Evolutionary conservation across 64 coral and sea anemone species (phyloP), one percentile per base, ranked within the genome.

Genomic region (Porites lutea): DNA sequence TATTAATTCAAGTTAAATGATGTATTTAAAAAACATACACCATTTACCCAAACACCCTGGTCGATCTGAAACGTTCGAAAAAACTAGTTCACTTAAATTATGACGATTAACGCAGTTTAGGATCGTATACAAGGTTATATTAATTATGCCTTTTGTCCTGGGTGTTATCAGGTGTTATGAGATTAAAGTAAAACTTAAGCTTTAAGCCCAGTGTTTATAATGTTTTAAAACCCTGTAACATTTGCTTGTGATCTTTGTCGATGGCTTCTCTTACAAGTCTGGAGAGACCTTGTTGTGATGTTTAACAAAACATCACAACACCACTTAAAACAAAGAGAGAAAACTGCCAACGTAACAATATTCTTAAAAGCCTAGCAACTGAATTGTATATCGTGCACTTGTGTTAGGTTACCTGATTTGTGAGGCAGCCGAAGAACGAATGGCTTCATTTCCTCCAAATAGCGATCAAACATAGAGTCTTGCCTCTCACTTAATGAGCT

Each of bases 361-460:
- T 15, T 69, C 60, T 4, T 7, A 9, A 57, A 57, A 12, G 54
- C 54, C 54, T 57, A 12, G 54, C 54, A 37, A 5, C 53, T 16
- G 46, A 15, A 54, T 52, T 80, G 59, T 21, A 21, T 19, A 68
- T 18, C 7, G n/a, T n/a, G 48, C 75, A 78, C 46, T 50, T n/a
- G 13, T 47, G 18, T 78, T 15, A 53, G 19, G 46, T 81, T 98
- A 96, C 97, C 97, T 90, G 93, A 80, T 87, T 99, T 99, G 59
- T 96, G 91, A 47, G 94, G 62, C 21, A 99, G 94, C 14, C 94
- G 88, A 49, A 99, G 88, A 3, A 99, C 97, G 71, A 71, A 96
- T 9, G 94, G 94, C 23, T 99, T 99, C 97, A 99, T 99, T 59
- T 96, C 88, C 55, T 95, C 94, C 55, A 99, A 48, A 62, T 93